Evolutionary conservation across 2,113 vertebrate species (phyloP), one percentile per base, ranked within the genome.

Genomic region (Lycaon pictus): DNA sequence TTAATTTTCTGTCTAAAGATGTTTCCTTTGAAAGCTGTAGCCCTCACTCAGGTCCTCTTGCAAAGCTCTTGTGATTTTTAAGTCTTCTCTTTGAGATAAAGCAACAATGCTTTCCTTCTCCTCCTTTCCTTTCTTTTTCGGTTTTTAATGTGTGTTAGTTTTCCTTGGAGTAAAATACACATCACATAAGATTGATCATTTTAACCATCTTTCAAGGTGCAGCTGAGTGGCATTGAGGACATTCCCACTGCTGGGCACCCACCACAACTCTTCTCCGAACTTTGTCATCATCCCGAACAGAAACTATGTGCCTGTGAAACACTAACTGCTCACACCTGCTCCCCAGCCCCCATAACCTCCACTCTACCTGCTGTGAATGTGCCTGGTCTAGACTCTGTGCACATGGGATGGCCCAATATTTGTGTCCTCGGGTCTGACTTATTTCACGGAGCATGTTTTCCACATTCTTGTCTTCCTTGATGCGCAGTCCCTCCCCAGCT

Each of bases 351-450:
- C 16, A 2, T 16, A 1, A 0, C 43, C 19, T 3, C 27, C 9
- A 0, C 0, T 17, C 67, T 62, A 9, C 79, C 32, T 17, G 5
- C 7, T 3, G 0, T 17, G 16, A 72, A 7, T 37, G 16, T 48
- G 22, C 60, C 51, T 29, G 0, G 19, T 11, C 32, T 3, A 11
- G 35, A 43, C 2, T 0, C 35, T 9, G 0, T 0, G 0, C 5
- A 0, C 3, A 5, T n/a, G 22, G 7, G 29, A n/a, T 48, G 13
- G 11, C 65, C 7, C 0, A 3, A 0, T 16, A 0, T 10, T 9
- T 19, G 32, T 35, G 17, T 35, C 23, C 19, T 3, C 76, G 74
- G 32, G 4, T 25, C n/a, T 76, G 89, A 20, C 11, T 85, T 2
- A 4, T 19, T 11, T 60, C 72, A 32, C 5, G 0, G 7, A 7